These are phyloP conservation scores for Hyperopisus bebe DNA, from an alignment of 2,113 vertebrate species.

Conservation along the genomic window DNA sequence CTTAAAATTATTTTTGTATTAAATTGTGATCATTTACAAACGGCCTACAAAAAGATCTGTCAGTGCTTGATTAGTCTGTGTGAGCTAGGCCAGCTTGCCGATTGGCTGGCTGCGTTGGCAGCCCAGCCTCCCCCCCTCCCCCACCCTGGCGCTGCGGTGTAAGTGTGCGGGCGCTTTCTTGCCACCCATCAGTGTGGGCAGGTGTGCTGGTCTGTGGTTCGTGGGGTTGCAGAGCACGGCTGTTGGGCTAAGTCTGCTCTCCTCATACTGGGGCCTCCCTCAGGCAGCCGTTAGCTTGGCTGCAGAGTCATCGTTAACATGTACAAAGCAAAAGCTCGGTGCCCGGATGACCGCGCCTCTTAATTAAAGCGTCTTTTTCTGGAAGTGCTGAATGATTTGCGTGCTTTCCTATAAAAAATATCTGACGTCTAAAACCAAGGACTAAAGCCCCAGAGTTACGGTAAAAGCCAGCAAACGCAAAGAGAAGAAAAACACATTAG, in stretches of 20 bases:
- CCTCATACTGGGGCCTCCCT: neutral
- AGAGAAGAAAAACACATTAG: neutral
- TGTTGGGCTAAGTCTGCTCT: neutral
- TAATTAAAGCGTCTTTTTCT: neutral
- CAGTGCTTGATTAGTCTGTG: neutral
- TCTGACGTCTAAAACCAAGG: neutral
- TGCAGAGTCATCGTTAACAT: conserved; percentile 1
- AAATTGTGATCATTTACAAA: neutral
- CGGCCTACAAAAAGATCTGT: neutral
- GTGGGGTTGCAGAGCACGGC: neutral
- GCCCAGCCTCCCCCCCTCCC: neutral
- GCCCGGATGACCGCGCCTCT: neutral
- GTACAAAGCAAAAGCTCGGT: neutral
- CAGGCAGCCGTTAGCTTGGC: neutral
- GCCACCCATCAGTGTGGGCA: neutral
- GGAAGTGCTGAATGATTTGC: neutral
- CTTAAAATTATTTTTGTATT: neutral
- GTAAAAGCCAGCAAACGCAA: neutral
- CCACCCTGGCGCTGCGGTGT: neutral
- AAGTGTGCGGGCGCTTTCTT: neutral
- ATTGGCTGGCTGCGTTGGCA: neutral
- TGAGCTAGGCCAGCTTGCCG: neutral
- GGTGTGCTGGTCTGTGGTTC: conserved; percentile 10
- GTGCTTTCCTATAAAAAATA: neutral
- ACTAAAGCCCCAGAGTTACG: neutral